These are phyloP conservation scores for Trypoxylon attenuatum DNA, from an alignment of 2,888 invertebrate species.

Conservation along the genomic window DNA sequence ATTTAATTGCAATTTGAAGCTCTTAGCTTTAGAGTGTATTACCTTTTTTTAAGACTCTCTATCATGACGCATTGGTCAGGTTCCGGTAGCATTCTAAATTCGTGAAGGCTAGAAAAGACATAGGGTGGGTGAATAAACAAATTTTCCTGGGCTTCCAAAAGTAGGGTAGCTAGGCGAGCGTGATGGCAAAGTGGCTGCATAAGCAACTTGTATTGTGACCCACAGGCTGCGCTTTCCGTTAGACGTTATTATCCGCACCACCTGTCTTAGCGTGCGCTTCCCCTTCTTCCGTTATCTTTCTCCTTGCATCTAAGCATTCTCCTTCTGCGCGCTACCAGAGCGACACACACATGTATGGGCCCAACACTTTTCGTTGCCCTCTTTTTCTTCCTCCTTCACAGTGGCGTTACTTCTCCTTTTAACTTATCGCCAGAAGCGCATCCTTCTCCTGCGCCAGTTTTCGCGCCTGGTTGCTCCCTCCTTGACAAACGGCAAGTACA, in stretches of 20 bases:
- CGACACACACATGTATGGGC: not conserved
- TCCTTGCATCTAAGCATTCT: slow-evolving; percentile 22
- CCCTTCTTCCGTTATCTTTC: slow-evolving; percentile 50
- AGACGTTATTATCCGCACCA: slow-evolving; percentile 53
- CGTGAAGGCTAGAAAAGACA: no score
- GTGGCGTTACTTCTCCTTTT: no score
- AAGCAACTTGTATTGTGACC: slow-evolving; percentile 40
- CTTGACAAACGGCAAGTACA: no score
- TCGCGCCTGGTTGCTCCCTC: not conserved
- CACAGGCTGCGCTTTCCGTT: slow-evolving; percentile 51
- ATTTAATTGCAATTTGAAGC: no score
- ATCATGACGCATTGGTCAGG: no score
- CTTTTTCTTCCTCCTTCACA: not conserved
- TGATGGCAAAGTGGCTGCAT: slow-evolving; percentile 19
- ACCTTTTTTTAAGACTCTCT: no score
- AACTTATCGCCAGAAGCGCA: not conserved
- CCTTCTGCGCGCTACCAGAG: not conserved
- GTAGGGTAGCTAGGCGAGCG: slow-evolving; percentile 11
- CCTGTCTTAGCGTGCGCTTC: slow-evolving; percentile 50
- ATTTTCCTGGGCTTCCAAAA: slow-evolving; percentile 1
- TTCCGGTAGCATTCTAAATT: no score
- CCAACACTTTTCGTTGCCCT: not conserved
- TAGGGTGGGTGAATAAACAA: no score
- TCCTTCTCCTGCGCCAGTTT: not conserved
- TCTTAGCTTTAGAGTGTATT: no score